A percentile compares a stretch with the other conserved stretches of the same genome.
phyloP scores from a whole-genome alignment of 2,888 invertebrate species.

The Scaptomyza cyrtandrae region DNA sequence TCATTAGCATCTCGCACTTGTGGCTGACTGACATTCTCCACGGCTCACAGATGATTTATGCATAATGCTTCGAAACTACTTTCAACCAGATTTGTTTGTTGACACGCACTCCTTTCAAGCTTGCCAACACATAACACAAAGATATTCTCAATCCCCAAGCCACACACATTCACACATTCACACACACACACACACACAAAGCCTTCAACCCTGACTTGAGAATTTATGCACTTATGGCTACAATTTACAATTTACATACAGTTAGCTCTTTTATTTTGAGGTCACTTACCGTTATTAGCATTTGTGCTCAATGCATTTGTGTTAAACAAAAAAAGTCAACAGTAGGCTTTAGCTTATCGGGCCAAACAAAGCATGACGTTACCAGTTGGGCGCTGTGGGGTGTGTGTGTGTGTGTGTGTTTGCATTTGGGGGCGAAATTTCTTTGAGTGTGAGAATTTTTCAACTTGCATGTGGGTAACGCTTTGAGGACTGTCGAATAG shows the following conservation, averaged over 20 bases:
- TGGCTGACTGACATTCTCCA: slow-evolving; percentile 37
- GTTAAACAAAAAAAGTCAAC: slow-evolving; percentile 43
- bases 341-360: slow-evolving; percentile 51
- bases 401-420: slow-evolving; percentile 1
- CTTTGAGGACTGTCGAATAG: slow-evolving; percentile 5
- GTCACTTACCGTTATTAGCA: slow-evolving; percentile 72
- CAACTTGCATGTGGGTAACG: slow-evolving; percentile 38
- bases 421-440: slow-evolving; percentile 7
- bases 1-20: slow-evolving; percentile 66
- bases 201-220: slow-evolving; percentile 45
- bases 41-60: slow-evolving; percentile 63
- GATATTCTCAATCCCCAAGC: slow-evolving; percentile 1
- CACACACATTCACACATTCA: not conserved
- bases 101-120: slow-evolving; percentile 52
- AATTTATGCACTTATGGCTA: no score
- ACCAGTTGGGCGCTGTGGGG: slow-evolving; percentile 21
- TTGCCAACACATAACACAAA: not conserved
- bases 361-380: slow-evolving; percentile 64
- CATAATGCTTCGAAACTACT: slow-evolving; percentile 23
- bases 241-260: slow-evolving; percentile 26
- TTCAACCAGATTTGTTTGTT: slow-evolving; percentile 64
- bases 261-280: slow-evolving; percentile 42
- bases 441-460: slow-evolving; percentile 41
- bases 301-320: slow-evolving; percentile 71
- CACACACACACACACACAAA: not conserved